Percentiles rank a stretch among this genome's conserved stretches.
Evolutionary conservation across 2,797 vertebrate genomes (phyloP).

Genomic region (Clarias laeviceps): DNA sequence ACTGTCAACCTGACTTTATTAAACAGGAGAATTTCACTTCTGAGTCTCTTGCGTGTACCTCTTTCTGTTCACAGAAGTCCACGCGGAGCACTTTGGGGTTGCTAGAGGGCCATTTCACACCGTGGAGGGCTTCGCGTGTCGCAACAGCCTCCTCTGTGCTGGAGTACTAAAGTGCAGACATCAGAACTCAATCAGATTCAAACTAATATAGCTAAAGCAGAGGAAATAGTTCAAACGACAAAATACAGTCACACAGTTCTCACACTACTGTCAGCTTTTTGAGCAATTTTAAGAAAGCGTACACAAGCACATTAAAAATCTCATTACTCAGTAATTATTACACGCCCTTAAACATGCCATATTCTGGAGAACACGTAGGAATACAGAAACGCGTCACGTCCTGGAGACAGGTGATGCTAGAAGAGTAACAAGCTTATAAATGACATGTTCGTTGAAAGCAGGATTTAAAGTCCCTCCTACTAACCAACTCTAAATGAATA

Average conservation of each 20-base stretch:
- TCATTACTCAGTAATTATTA: not conserved
- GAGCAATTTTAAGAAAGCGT: not conserved
- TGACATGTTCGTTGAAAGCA: no score
- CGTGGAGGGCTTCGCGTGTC: slow-evolving; percentile 86
- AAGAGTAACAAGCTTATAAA: not conserved
- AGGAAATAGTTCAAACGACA: not conserved
- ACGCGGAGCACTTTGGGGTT: slow-evolving; percentile 90
- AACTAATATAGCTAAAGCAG: not conserved
- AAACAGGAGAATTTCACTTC: not conserved
- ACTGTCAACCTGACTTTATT: not conserved
- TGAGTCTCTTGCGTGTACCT: slow-evolving; percentile 71
- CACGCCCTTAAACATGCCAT: not conserved
- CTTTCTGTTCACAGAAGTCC: slow-evolving; percentile 87
- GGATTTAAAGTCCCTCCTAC: not conserved
- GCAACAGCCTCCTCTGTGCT: slow-evolving; percentile 82
- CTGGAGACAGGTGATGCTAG: not conserved
- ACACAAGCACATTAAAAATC: not conserved
- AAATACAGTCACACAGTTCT: not conserved
- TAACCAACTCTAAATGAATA: not conserved
- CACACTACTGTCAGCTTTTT: no score
- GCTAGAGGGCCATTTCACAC: slow-evolving; percentile 89
- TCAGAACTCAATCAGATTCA: not conserved
- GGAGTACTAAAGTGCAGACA: slow-evolving; percentile 73
- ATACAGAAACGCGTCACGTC: no score
- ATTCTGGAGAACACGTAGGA: no score